Percentiles rank a stretch among this genome's conserved stretches.
Evolutionary conservation across 2,888 invertebrate genomes (phyloP).

Genomic region (Muschampia plurimacula): DNA sequence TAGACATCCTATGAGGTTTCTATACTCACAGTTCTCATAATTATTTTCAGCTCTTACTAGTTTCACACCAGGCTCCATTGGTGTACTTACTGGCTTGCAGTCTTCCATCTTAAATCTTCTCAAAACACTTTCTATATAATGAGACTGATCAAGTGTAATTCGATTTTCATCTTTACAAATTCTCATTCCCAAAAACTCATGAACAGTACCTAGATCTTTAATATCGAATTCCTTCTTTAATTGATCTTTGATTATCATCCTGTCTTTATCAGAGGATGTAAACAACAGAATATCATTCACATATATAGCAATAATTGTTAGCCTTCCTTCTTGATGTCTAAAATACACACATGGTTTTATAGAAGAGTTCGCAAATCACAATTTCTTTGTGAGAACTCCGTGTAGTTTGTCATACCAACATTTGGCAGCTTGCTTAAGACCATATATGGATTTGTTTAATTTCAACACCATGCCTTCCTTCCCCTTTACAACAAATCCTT

Average conservation of each 20-base stretch:
- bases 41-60: background rate
- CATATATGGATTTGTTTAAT: constrained; percentile 4
- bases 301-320: background rate
- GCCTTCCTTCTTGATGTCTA: background rate
- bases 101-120: background rate
- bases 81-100: background rate
- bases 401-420: background rate
- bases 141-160: background rate
- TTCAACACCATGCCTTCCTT: constrained; percentile 4
- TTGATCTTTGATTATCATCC: background rate
- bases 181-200: background rate
- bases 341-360: background rate
- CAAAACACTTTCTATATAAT: background rate
- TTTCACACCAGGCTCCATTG: background rate
- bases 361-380: background rate
- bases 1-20: constrained; percentile 28
- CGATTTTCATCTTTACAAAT: background rate
- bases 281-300: background rate
- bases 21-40: constrained; percentile 15
- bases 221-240: background rate
- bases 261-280: background rate
- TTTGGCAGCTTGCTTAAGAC: background rate
- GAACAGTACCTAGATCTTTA: background rate
- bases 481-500: constrained; percentile 4
- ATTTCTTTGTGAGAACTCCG: background rate